A percentile compares a stretch with the other conserved stretches of the same genome.
These are phyloP conservation scores for Platypus cylindrus DNA, from an alignment of 2,888 invertebrate genomes.

Conservation along the genomic window DNA sequence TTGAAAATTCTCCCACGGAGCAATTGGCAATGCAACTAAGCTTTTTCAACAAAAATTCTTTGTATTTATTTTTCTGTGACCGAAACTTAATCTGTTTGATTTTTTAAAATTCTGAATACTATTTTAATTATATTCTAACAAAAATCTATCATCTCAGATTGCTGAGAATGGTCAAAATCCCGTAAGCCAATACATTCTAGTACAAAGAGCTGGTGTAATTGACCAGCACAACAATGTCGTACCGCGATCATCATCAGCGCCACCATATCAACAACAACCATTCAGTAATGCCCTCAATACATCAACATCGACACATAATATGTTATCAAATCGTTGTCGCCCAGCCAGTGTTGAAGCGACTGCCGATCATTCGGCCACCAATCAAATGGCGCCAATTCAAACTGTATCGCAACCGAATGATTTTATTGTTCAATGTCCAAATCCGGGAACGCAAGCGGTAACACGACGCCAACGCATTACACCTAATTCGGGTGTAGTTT, in stretches of 20 bases:
- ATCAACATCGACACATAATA: slow-evolving; percentile 26
- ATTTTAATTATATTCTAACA: too few relatives aligned
- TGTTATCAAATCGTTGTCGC: slow-evolving; percentile 38
- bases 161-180: slow-evolving; percentile 50
- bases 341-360: slow-evolving; percentile 57
- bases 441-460: slow-evolving; percentile 39
- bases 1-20: too few relatives aligned
- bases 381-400: too few relatives aligned
- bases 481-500: slow-evolving; percentile 32
- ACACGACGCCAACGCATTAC: slow-evolving; percentile 37
- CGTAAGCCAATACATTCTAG: slow-evolving; percentile 68
- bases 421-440: slow-evolving; percentile 33
- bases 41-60: too few relatives aligned
- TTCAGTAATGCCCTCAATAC: slow-evolving; percentile 25
- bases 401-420: slow-evolving; percentile 12
- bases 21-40: too few relatives aligned
- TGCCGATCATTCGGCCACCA: slow-evolving; percentile 28
- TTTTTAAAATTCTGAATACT: too few relatives aligned
- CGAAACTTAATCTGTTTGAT: too few relatives aligned
- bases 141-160: slow-evolving; percentile 41
- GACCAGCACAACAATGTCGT: slow-evolving; percentile 42
- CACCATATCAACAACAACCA: slow-evolving; percentile 44
- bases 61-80: too few relatives aligned
- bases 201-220: slow-evolving; percentile 54
- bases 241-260: slow-evolving; percentile 76